phyloP scores from a whole-genome alignment of 2,113 vertebrate genomes.

The Chlamydotis undulata region DNA sequence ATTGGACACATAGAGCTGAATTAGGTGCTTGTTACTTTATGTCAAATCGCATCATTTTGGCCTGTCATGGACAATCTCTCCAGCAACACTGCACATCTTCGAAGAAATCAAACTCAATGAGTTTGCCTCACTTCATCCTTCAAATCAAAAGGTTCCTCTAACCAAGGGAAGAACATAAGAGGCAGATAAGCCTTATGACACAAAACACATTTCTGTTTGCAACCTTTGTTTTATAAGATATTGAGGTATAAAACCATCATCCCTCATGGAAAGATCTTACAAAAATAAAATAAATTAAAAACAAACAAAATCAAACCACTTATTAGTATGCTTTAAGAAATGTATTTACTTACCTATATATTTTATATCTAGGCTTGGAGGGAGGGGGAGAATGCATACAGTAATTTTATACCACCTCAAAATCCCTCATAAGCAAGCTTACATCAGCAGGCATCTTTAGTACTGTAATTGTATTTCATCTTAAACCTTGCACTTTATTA shows the following conservation, averaged over 20 bases:
- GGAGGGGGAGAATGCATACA: background rate
- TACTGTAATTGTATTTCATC: background rate
- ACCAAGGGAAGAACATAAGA: background rate
- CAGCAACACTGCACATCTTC: background rate
- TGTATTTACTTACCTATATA: background rate
- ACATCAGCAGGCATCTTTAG: background rate
- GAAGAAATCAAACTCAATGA: background rate
- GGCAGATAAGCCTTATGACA: background rate
- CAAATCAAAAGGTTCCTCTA: background rate
- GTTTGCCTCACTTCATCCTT: background rate
- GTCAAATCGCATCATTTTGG: background rate
- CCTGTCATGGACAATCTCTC: background rate
- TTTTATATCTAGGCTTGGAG: background rate
- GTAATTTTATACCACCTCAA: background rate
- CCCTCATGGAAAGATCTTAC: background rate
- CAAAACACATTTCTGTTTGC: fast-evolving
- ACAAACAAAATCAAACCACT: background rate
- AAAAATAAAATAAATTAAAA: background rate
- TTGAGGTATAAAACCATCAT: background rate
- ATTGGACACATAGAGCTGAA: background rate
- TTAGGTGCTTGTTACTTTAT: background rate
- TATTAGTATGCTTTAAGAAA: background rate
- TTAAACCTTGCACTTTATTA: background rate
- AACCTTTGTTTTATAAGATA: background rate
- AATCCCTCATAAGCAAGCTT: background rate